Evolutionary conservation across 2,888 invertebrate genomes (phyloP), one percentile per base, ranked within the genome.

Genomic region (Phorcus lineatus): DNA sequence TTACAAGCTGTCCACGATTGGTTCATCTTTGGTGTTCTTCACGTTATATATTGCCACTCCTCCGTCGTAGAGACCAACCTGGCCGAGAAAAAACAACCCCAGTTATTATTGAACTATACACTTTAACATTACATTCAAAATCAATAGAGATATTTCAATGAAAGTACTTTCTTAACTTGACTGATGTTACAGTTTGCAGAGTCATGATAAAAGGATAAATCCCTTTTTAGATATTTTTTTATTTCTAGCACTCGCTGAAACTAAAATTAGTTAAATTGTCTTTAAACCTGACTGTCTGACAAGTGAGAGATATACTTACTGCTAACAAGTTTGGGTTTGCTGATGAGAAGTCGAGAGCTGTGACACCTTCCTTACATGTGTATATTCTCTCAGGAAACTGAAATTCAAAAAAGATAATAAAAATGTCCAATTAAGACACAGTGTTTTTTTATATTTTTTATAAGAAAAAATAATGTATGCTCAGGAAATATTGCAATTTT

Each of bases 1-100:
- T 91, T 86, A 93, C 93, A 92, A 89, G 79, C 88, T 92, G 83
- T 92, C 92, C 2, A 92, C 82, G 16, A 92, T 89, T 13, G 92
- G 88, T 83, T 92, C 91, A 86, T 91, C 89, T 11, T 85, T 83
- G 24, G 85, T 86, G 28, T 85, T 85, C 55, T 89, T 88, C 1
- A 93, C 92, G 87, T 93, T 92, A 85, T 91, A 93, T 9, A 93
- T 90, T 28, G 91, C 91, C 24, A 93, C 90, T 53, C 91, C 91
- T 24, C 93, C 93, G 87, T 92, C 91, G 84, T 93, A 92, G 36
- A 91, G 82, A 55, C 93, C 93, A 70, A 91, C 91, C 92, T 92
- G 84, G 47, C 47, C 4, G 6, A 9, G 11, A 47, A 78, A 7
- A 28, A 31, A 70, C 19, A 40, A 17, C 6, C 9, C 0, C 17